Conservation (phyloP, 2,113 vertebrate species). For the Apus apus region DNA sequence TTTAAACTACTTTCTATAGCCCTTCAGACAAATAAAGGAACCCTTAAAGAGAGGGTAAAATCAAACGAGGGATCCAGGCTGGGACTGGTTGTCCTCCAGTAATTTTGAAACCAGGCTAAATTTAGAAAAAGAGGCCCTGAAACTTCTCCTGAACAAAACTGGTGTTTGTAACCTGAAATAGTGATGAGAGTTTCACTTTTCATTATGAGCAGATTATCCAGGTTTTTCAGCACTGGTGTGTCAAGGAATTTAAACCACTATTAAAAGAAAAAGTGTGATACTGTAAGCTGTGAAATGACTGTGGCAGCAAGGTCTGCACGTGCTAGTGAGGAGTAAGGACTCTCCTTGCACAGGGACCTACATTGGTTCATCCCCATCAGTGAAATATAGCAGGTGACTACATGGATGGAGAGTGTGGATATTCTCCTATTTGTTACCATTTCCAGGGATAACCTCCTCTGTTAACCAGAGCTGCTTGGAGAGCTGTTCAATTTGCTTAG, state of each 20-base stretch:
- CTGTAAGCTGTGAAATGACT: background rate
- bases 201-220: background rate
- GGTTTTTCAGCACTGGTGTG: background rate
- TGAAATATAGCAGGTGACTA: background rate
- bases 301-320: background rate
- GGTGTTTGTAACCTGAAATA: background rate
- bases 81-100: background rate
- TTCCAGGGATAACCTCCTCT: background rate
- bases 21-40: background rate
- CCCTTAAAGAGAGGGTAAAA: background rate
- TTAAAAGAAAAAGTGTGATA: background rate
- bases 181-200: background rate
- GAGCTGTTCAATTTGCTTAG: background rate
- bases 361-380: too few relatives aligned
- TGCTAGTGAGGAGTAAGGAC: background rate
- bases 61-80: background rate
- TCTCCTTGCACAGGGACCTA: background rate
- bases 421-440: background rate
- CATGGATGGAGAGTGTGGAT: background rate
- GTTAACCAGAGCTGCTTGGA: background rate
- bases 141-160: background rate
- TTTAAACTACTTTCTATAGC: background rate
- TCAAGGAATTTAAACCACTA: background rate
- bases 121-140: background rate
- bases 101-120: conserved; percentile 1